Conservation (phyloP, 2,888 invertebrate species). For the Archips xylosteana region DNA sequence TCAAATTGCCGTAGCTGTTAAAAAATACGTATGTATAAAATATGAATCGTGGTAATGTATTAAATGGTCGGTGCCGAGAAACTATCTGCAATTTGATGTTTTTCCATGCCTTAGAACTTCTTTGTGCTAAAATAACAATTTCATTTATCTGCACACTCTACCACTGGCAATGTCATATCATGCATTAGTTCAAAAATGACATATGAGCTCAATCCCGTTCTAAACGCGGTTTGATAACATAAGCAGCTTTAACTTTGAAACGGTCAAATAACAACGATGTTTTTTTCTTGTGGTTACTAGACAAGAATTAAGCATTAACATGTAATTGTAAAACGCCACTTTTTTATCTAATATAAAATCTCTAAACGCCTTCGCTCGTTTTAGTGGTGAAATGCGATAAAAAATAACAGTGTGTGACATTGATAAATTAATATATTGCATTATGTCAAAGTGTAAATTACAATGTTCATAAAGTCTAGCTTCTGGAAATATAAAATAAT, state of each 20-base stretch:
- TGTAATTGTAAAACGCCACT: background rate
- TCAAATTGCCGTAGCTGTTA: no score
- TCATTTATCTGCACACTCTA: no score
- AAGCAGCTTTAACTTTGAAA: background rate
- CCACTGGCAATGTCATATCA: no score
- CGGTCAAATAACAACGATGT: background rate
- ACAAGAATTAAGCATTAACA: background rate
- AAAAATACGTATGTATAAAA: no score
- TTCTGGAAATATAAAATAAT: constrained; percentile 42
- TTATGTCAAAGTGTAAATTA: constrained; percentile 42
- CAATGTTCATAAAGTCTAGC: constrained; percentile 40
- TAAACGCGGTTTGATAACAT: no score
- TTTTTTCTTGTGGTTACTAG: background rate
- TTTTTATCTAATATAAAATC: background rate
- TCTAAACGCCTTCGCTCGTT: background rate
- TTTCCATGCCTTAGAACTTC: no score
- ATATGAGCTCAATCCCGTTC: no score
- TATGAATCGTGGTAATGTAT: no score
- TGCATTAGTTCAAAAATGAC: no score
- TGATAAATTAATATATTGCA: constrained; percentile 43
- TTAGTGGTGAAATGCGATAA: constrained; percentile 25
- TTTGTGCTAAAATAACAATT: no score
- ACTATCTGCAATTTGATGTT: no score
- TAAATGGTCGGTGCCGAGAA: no score
- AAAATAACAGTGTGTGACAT: constrained; percentile 39